Evolutionary conservation across 2,113 vertebrate genomes (phyloP).

Genomic region (Dasyornis broadbenti): DNA sequence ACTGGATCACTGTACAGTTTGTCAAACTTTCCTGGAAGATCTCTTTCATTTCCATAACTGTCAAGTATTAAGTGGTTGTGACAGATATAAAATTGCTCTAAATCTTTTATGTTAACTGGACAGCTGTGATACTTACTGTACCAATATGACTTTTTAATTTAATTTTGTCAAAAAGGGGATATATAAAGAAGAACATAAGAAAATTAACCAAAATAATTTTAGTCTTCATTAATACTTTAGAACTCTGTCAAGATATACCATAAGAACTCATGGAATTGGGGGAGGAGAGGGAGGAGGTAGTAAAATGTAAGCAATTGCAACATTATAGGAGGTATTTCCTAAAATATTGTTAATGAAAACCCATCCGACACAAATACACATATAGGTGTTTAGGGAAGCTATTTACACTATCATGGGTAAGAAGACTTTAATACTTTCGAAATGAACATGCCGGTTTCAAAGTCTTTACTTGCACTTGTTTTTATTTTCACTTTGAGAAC

Average conservation of each 20-base stretch:
- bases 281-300: not conserved
- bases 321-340: not conserved
- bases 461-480: not conserved
- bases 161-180: not conserved
- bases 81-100: not conserved
- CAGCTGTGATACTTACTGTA: not conserved
- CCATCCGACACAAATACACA: not conserved
- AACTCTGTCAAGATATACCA: not conserved
- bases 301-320: not conserved
- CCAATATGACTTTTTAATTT: not conserved
- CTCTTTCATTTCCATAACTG: not conserved
- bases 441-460: not conserved
- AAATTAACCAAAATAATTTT: not conserved
- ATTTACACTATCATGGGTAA: not conserved
- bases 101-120: not conserved
- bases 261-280: not conserved
- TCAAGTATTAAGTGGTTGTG: not conserved
- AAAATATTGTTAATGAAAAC: not conserved
- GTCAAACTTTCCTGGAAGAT: not conserved
- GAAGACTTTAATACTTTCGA: not conserved
- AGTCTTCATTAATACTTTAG: not conserved
- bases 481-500: not conserved
- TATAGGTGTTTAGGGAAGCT: not conserved
- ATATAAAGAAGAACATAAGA: not conserved
- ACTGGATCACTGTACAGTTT: not conserved